These are phyloP conservation scores for Columbina picui DNA, from an alignment of 2,113 vertebrate species.

Conservation along the genomic window DNA sequence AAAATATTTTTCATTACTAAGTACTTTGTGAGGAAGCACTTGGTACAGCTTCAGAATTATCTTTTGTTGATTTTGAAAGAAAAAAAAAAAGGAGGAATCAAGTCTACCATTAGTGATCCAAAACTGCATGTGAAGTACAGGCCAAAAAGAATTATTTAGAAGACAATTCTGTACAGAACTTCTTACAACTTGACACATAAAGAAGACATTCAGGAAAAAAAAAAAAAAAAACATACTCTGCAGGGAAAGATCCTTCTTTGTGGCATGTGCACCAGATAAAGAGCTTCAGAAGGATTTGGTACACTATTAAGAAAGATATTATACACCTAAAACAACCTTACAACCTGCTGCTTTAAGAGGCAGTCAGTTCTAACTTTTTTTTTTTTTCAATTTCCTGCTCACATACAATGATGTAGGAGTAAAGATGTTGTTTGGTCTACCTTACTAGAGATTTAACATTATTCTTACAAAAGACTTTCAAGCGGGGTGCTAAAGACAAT, in stretches of 20 bases:
- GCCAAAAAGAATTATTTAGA: not conserved
- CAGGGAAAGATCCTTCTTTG: not conserved
- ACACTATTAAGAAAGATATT: not conserved
- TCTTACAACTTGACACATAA: not conserved
- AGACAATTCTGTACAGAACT: not conserved
- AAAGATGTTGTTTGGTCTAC: not conserved
- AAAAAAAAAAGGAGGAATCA: not conserved
- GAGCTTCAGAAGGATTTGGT: not conserved
- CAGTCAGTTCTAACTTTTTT: not conserved
- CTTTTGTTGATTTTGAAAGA: not conserved
- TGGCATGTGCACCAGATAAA: not conserved
- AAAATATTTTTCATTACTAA: not conserved
- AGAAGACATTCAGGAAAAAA: not conserved
- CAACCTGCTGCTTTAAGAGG: not conserved
- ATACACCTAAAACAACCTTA: not conserved
- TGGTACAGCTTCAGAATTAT: not conserved
- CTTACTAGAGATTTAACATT: not conserved
- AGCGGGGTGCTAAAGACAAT: not conserved
- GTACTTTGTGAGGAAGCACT: not conserved
- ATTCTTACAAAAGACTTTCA: not conserved
- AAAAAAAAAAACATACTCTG: not conserved
- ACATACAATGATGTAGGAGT: not conserved
- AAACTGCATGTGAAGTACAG: not conserved
- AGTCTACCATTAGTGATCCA: not conserved
- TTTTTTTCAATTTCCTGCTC: not conserved